Base-by-base conservation (phyloP, 2,797 vertebrate species). In the Tapirus indicus region DNA sequence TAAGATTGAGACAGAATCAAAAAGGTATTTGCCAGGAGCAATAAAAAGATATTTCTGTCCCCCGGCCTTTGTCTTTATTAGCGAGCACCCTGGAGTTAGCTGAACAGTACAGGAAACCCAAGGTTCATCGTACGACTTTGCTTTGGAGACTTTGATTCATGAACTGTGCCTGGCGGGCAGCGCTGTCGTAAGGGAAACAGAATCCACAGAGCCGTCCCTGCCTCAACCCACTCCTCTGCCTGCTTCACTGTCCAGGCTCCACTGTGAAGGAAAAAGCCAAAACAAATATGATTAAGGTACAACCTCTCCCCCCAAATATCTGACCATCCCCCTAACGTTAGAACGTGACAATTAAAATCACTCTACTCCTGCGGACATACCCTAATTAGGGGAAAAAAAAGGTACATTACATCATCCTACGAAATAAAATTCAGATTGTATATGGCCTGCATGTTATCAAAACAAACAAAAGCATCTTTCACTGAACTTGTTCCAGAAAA, bases 1-100 rank as follows among this genome's bases (percentile, higher is more conserved):
- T 88, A 66, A 96, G 92, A 85, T 29, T 25, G 86, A 93, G 82
- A 92, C 58, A 23, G 75, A 92, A 90, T 84, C 89, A 68, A 83
- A 93, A 80, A 54, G 69, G 83, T 52, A 94, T 90, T 82, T 94
- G 88, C 92, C 78, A 69, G 52, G 38, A 96, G 78, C 44, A 71
- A 91, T 38, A 58, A 68, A 93, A 84, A 80, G n/a, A 64, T 52
- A 86, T 77, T 85, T 86, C 91, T 90, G 54, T 77, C 54, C 38
- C 56, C 49, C 68, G 90, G 84, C 47, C 71, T 93, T 54, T 44
- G 87, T 94, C 90, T 92, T 88, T 69, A 92, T 84, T 71, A 95
- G 66, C 72, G 62, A 69, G 69, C 41, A 52, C 69, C 52, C 62
- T 2, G 1, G 44, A 86, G 35, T 27, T 35, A 27, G 82, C 69